Conservation (phyloP, 2,797 vertebrate genomes). For the Erpetoichthys calabaricus region DNA sequence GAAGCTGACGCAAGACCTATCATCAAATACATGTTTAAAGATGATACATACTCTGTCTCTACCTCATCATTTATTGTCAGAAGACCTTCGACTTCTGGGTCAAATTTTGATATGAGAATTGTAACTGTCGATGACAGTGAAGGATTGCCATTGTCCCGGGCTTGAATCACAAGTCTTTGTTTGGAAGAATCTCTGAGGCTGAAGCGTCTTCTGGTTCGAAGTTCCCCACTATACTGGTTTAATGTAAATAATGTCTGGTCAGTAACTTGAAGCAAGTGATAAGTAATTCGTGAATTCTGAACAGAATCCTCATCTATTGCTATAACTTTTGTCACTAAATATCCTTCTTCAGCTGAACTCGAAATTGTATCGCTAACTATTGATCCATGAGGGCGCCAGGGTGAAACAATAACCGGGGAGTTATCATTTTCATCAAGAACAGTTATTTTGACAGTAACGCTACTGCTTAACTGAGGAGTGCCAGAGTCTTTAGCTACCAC, state of each 20-base stretch:
- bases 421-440: constrained; percentile 44
- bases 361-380: constrained; percentile 31
- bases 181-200: constrained; percentile 41
- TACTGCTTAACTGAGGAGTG: constrained; percentile 40
- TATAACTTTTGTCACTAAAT: constrained; percentile 38
- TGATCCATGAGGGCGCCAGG: constrained; percentile 34
- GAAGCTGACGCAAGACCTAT: constrained; percentile 42
- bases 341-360: constrained; percentile 37
- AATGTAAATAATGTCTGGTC: constrained; percentile 42
- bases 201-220: constrained; percentile 46
- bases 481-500: constrained; percentile 41
- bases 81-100: constrained; percentile 35
- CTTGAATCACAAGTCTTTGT: constrained; percentile 33
- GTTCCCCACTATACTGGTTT: constrained; percentile 47
- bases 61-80: constrained; percentile 38
- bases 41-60: constrained; percentile 37
- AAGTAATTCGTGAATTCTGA: constrained; percentile 41
- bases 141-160: constrained; percentile 40
- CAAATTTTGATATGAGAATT: constrained; percentile 39
- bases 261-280: constrained; percentile 40
- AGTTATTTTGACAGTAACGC: constrained; percentile 34
- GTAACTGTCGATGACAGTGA: constrained; percentile 43
- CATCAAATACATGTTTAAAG: constrained; percentile 38
- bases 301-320: constrained; percentile 39
- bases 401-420: too few relatives aligned